Base-by-base conservation (phyloP, 2,888 invertebrate species). In the Epinotia nisella region DNA sequence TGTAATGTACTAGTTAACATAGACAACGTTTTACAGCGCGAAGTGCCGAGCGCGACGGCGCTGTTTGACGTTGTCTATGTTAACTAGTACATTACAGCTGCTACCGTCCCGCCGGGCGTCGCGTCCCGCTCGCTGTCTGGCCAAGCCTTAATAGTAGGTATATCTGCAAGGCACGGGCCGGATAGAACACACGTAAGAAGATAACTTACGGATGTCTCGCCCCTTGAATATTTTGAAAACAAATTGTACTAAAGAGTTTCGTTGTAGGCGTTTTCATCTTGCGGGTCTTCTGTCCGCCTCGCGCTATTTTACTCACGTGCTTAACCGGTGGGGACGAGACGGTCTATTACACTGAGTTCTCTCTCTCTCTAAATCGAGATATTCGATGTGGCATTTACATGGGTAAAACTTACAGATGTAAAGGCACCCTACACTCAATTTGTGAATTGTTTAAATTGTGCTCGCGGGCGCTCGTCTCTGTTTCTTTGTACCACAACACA, bases 381-480 rank as follows among this genome's bases (percentile, higher is more conserved):
- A 45, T 45, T 15, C 15, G 45, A 45, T 15, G 4, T 29, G 29
- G 29, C 29, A 9, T 35, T 4, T 49, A 49, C 49, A 49, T 49
- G 13, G 5, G 49, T 49, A 49, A 49, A 49, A 49, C 49, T n/a
- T 49, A 7, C 49, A n/a, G 49, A 49, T 49, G 49, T 49, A 15
- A 49, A 49, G 49, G n/a, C 49, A 49, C 49, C 5, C 7, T n/a
- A 49, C 1, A 49, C 45, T 49, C 49, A 1, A n/a, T 10, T 41
- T 41, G 41, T n/a, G 0, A 1, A 1, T 60, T 21, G 21, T 45
- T 21, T 21, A 5, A 45, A 4, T 58, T n/a, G 7, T 58, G 64
- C 29, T 65, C 53, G 53, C 29, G 51, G 35, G 64, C 53, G 53
- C 64, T 65, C 64, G 64, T 17, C 17, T 53, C 13, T 17, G 17